Conservation (phyloP, 2,888 invertebrate species). For the Copidosoma aretas region DNA sequence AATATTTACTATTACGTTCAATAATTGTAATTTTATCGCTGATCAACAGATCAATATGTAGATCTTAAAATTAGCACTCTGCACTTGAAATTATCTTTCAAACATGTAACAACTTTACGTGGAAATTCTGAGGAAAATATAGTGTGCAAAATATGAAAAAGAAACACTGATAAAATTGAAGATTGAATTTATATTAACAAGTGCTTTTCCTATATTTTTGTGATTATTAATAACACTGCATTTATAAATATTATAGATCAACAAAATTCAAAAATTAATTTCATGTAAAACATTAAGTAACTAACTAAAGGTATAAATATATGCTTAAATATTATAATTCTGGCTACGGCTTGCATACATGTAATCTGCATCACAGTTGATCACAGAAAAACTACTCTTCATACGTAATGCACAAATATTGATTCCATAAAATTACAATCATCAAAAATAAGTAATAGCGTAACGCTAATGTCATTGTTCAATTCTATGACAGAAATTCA, state of each 20-base stretch:
- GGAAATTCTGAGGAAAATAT: conserved; percentile 21
- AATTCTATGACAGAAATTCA: no score
- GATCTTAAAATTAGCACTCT: no score
- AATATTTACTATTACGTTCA: conserved; percentile 33
- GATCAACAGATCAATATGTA: conserved; percentile 15
- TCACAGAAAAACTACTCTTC: conserved; percentile 27
- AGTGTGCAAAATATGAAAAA: conserved; percentile 9
- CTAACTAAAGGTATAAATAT: conserved; percentile 26
- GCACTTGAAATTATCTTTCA: neutral
- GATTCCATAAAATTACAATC: conserved; percentile 37
- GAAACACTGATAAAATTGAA: neutral
- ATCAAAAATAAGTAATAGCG: conserved; percentile 32
- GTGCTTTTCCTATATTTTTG: conserved; percentile 22
- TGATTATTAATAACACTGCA: conserved; percentile 16
- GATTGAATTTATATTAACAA: conserved; percentile 35
- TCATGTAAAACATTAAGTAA: conserved; percentile 30
- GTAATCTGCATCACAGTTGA: conserved; percentile 11
- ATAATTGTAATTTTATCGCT: conserved; percentile 40
- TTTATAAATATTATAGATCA: conserved; percentile 22
- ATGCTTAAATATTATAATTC: conserved; percentile 9
- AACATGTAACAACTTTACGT: conserved; percentile 30
- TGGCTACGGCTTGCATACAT: no score
- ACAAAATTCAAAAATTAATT: conserved; percentile 2
- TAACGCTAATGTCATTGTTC: conserved; percentile 2
- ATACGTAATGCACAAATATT: conserved; percentile 10